A percentile compares a stretch with the other conserved stretches of the same genome.
Evolutionary conservation across 2,113 vertebrate species (phyloP).

Genomic region (Diphyllodes magnificus): DNA sequence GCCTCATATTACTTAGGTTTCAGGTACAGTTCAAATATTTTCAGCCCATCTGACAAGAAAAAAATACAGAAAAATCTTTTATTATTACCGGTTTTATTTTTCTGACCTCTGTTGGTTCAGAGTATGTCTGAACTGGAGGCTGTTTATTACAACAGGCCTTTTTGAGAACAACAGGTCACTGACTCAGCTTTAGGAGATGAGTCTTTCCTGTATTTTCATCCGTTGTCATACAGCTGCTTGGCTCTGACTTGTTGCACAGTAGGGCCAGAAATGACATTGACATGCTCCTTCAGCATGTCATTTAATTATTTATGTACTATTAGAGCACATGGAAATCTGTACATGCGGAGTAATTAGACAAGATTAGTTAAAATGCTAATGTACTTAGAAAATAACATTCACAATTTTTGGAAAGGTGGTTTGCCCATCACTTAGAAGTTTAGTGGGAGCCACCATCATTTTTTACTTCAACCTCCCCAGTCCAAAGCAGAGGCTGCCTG

Average conservation of each 20-base stretch:
- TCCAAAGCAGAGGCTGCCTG: accelerated
- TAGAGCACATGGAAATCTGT: neutral
- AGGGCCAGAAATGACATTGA: neutral
- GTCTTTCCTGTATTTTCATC: slow-evolving; percentile 40
- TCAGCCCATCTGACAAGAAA: neutral
- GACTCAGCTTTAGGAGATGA: slow-evolving; percentile 36
- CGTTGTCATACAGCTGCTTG: neutral
- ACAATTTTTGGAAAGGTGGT: neutral
- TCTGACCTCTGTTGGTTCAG: neutral
- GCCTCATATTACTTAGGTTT: neutral
- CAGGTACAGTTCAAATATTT: neutral
- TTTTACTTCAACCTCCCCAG: neutral
- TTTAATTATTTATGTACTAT: slow-evolving; percentile 4
- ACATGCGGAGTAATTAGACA: neutral
- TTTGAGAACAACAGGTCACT: slow-evolving; percentile 20
- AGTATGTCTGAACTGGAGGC: neutral
- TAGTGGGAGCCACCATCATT: neutral
- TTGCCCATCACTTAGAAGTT: neutral
- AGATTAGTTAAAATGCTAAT: neutral
- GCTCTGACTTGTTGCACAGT: neutral
- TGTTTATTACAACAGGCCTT: slow-evolving; percentile 14
- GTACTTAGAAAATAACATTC: neutral
- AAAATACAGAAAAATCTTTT: neutral
- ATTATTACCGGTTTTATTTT: neutral
- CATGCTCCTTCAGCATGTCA: neutral